These are phyloP conservation scores for Oscheius sp. DNA, from an alignment of 2,888 invertebrate genomes.

Conservation along the genomic window DNA sequence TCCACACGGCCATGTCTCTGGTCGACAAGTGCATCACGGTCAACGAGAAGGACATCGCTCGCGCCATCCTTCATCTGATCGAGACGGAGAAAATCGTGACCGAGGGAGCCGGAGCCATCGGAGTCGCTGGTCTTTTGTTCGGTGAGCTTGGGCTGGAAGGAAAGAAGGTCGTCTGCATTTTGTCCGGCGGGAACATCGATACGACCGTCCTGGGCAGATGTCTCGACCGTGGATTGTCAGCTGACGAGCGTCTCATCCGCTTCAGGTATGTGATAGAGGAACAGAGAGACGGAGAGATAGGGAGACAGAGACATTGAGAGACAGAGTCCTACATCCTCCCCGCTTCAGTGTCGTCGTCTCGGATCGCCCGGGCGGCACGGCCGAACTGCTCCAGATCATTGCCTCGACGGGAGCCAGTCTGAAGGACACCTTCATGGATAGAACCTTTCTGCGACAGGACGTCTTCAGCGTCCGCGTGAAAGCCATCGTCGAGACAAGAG, in stretches of 20 bases:
- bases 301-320: too few species aligned
- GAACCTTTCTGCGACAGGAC: conserved; percentile 90
- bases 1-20: conserved; percentile 80
- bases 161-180: conserved; percentile 74
- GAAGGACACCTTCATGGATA: conserved; percentile 88
- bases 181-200: conserved; percentile 77
- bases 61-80: conserved; percentile 76
- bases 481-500: conserved; percentile 88
- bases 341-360: conserved; percentile 74
- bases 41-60: conserved; percentile 76
- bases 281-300: too few species aligned
- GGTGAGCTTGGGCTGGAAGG: conserved; percentile 78
- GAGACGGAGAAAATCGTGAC: conserved; percentile 80
- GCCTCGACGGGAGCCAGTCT: conserved; percentile 77
- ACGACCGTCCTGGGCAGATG: conserved; percentile 76
- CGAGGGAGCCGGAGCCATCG: conserved; percentile 88
- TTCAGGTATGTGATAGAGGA: too few species aligned
- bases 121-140: conserved; percentile 85
- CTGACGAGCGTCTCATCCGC: conserved; percentile 76
- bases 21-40: conserved; percentile 78
- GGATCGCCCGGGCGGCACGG: conserved; percentile 76
- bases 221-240: conserved; percentile 78
- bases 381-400: conserved; percentile 74
- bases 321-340: too few species aligned
- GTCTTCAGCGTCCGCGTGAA: conserved; percentile 81